phyloP scores from a whole-genome alignment of 2,888 invertebrate species.

The Perdita meconis region DNA sequence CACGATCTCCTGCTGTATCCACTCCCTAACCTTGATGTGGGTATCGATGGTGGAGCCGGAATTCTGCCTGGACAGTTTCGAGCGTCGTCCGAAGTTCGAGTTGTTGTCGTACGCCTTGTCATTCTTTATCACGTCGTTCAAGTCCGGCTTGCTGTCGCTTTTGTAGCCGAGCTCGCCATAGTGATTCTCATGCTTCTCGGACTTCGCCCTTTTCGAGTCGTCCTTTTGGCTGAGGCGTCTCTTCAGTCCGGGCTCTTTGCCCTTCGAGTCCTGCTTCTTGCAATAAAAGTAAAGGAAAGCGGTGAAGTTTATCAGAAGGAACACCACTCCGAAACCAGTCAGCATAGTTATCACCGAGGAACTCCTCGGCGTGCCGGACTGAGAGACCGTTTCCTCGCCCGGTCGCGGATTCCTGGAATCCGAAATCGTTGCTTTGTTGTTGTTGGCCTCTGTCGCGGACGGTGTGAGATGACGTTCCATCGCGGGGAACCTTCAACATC shows the following conservation, averaged over 20 bases:
- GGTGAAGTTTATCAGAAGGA: slow-evolving; percentile 90
- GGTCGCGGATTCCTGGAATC: slow-evolving; percentile 30
- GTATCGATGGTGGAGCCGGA: slow-evolving; percentile 93
- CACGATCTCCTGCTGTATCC: slow-evolving; percentile 93
- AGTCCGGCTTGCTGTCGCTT: slow-evolving; percentile 82
- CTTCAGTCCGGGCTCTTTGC: slow-evolving; percentile 85
- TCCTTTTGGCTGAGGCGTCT: slow-evolving; percentile 85
- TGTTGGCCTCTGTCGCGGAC: slow-evolving; percentile 27
- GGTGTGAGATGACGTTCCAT: background rate
- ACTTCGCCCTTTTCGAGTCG: slow-evolving; percentile 83
- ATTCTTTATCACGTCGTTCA: slow-evolving; percentile 82
- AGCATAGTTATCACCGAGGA: slow-evolving; percentile 83
- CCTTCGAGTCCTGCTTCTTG: slow-evolving; percentile 87
- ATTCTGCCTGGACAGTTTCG: slow-evolving; percentile 89
- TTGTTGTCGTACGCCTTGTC: slow-evolving; percentile 84
- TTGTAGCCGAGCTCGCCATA: slow-evolving; percentile 85
- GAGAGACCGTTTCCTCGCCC: slow-evolving; percentile 35
- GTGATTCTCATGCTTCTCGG: slow-evolving; percentile 84
- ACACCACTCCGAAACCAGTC: slow-evolving; percentile 87
- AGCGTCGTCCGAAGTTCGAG: slow-evolving; percentile 86
- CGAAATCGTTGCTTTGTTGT: slow-evolving; percentile 28
- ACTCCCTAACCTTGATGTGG: slow-evolving; percentile 93
- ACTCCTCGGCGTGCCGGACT: slow-evolving; percentile 67
- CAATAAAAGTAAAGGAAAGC: slow-evolving; percentile 89
- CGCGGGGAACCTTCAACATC: slow-evolving; percentile 10